These are phyloP conservation scores for Pholis gunnellus DNA, from an alignment of 2,113 vertebrate genomes.

Conservation along the genomic window DNA sequence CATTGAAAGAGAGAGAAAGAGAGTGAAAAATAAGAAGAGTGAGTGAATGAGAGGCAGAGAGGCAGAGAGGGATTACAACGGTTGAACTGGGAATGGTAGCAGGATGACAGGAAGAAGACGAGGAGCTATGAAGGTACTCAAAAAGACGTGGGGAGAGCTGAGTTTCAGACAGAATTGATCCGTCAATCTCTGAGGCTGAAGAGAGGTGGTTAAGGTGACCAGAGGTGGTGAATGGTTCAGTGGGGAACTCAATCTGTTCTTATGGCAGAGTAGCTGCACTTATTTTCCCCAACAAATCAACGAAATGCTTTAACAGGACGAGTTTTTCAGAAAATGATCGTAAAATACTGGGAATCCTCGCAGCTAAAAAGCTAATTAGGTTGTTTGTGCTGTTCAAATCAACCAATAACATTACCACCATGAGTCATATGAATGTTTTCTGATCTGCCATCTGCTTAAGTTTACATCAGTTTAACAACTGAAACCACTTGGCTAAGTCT, in stretches of 20 bases:
- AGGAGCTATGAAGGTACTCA: constrained; percentile 56
- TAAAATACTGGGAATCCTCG: not conserved
- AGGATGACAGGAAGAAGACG: constrained; percentile 61
- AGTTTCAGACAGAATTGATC: constrained; percentile 71
- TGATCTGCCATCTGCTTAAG: not conserved
- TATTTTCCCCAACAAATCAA: not conserved
- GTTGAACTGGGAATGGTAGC: constrained; percentile 37
- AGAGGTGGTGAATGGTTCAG: constrained; percentile 33
- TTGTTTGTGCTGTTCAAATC: not conserved
- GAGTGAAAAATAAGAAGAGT: constrained; percentile 67
- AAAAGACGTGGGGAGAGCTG: constrained; percentile 49
- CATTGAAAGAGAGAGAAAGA: constrained; percentile 42
- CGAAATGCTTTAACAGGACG: not conserved
- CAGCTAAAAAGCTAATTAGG: not conserved
- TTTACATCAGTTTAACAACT: not conserved
- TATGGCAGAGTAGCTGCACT: not conserved
- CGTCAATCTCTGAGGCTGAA: constrained; percentile 55
- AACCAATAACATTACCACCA: not conserved
- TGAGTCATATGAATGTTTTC: not conserved
- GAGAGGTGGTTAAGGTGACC: constrained; percentile 26
- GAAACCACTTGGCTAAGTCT: not conserved
- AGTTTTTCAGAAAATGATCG: not conserved
- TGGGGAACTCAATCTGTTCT: constrained; percentile 13
- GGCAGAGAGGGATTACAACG: constrained; percentile 66
- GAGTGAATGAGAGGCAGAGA: constrained; percentile 60